These are phyloP conservation scores for Channa striata DNA, from an alignment of 2,797 vertebrate species.

Conservation along the genomic window DNA sequence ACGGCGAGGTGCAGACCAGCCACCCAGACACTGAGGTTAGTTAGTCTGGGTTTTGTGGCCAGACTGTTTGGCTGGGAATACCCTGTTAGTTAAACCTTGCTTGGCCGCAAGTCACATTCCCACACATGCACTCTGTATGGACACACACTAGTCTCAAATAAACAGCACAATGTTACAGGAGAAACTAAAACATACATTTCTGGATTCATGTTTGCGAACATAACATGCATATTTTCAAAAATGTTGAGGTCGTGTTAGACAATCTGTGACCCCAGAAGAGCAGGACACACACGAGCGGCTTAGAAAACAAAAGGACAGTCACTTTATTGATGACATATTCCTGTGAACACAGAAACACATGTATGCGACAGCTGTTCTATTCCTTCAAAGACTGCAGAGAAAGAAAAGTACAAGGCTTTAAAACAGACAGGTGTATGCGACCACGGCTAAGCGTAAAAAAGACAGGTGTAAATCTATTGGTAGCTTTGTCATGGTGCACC, in stretches of 20 bases:
- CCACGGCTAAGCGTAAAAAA: constrained; percentile 20
- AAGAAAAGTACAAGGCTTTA: constrained; percentile 43
- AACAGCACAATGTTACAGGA: constrained; percentile 24
- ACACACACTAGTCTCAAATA: constrained; percentile 59
- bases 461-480: constrained; percentile 56
- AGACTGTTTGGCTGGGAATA: constrained; percentile 77
- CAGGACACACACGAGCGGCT: not conserved
- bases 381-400: constrained; percentile 23
- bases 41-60: constrained; percentile 77
- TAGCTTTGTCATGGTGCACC: constrained; percentile 27
- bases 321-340: constrained; percentile 11
- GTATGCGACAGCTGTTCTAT: constrained; percentile 57
- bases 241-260: constrained; percentile 1
- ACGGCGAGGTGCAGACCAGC: constrained; percentile 67
- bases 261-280: constrained; percentile 20
- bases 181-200: constrained; percentile 34
- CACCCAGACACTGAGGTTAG: constrained; percentile 81
- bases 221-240: not conserved
- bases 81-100: constrained; percentile 68
- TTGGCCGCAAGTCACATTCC: constrained; percentile 59
- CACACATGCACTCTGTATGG: constrained; percentile 50
- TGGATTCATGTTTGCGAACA: not conserved
- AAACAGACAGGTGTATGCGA: constrained; percentile 41
- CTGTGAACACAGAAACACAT: constrained; percentile 34
- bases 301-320: constrained; percentile 28